A percentile compares a stretch with the other conserved stretches of the same genome.
phyloP scores from a whole-genome alignment of 2,113 vertebrate species.

The Bos indicus region DNA sequence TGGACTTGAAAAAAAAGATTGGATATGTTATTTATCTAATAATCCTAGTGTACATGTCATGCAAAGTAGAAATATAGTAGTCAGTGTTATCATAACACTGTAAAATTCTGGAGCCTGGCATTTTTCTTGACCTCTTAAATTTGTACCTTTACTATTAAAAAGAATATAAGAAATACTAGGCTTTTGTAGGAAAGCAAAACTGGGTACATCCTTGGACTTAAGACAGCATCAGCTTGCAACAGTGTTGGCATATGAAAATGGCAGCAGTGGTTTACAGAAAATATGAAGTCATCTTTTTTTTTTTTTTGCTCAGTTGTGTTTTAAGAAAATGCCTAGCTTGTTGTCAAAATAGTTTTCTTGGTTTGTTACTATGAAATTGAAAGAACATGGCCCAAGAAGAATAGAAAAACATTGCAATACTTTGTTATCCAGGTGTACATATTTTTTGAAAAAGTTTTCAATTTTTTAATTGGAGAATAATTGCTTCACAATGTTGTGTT shows the following conservation, averaged over 20 bases:
- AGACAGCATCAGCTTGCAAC: neutral
- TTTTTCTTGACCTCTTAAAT: slow-evolving; percentile 39
- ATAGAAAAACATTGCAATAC: neutral
- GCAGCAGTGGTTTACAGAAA: neutral
- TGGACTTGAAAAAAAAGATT: slow-evolving; percentile 38
- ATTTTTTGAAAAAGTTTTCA: neutral
- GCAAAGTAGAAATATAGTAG: slow-evolving; percentile 44
- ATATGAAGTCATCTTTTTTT: neutral
- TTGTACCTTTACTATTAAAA: slow-evolving; percentile 30
- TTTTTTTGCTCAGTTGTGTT: neutral
- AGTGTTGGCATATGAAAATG: neutral
- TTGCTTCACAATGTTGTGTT: neutral
- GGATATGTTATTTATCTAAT: slow-evolving; percentile 67
- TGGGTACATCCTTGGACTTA: neutral
- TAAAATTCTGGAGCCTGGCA: neutral
- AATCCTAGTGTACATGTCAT: slow-evolving; percentile 41
- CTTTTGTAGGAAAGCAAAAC: neutral
- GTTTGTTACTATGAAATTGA: slow-evolving; percentile 5
- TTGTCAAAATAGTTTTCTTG: neutral
- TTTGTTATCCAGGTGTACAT: neutral
- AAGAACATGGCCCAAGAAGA: neutral
- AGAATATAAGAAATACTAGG: neutral
- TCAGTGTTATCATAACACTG: slow-evolving; percentile 20
- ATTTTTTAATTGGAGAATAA: neutral
- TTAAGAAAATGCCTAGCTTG: neutral